phyloP scores from a whole-genome alignment of 2,888 invertebrate genomes.

The Pristionchus entomophagus region DNA sequence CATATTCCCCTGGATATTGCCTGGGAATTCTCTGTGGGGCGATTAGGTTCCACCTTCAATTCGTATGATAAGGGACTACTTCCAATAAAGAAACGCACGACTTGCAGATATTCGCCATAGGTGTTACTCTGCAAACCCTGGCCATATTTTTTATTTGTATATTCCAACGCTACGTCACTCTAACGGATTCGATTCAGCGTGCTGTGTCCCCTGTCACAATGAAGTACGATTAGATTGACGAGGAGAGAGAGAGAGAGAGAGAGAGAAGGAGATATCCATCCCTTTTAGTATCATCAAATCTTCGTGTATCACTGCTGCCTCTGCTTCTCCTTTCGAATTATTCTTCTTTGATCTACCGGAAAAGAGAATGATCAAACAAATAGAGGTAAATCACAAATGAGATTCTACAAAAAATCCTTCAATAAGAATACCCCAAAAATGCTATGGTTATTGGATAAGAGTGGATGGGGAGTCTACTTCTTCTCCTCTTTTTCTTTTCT shows the following conservation, averaged over 20 bases:
- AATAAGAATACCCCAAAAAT: background rate
- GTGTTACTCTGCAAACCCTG: background rate
- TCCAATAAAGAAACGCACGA: background rate
- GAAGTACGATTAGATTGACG: background rate
- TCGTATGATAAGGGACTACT: background rate
- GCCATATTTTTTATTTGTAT: conserved; percentile 9
- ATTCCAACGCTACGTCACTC: background rate
- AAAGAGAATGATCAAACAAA: background rate
- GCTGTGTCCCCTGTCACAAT: background rate
- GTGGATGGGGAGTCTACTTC: background rate
- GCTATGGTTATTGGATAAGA: background rate
- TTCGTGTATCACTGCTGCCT: background rate
- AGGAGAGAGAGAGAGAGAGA: background rate
- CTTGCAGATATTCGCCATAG: background rate
- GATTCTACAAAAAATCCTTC: background rate
- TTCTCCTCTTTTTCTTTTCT: background rate
- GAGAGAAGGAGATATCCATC: too few species aligned
- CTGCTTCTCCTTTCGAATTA: background rate
- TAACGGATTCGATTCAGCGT: background rate
- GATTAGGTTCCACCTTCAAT: background rate
- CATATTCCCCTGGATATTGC: conserved; percentile 16
- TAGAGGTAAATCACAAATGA: background rate
- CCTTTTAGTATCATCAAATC: background rate
- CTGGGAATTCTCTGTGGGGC: background rate
- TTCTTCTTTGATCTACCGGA: background rate